Conservation (phyloP, 1,140 invertebrate species). For the Procambarus virginalis region DNA sequence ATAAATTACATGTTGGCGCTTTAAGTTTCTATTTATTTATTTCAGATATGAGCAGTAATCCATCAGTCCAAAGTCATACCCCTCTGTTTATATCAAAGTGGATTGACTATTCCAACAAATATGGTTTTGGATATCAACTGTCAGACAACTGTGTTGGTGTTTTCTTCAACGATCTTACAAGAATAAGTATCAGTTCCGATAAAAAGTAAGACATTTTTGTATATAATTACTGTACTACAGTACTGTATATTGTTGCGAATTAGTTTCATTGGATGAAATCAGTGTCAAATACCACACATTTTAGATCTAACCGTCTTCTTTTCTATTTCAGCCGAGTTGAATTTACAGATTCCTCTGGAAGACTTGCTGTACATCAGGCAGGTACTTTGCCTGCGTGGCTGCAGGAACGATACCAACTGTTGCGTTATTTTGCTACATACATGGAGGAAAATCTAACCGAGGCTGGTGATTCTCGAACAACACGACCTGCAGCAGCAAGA, state of each 20-base stretch:
- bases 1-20: too few relatives aligned
- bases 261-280: too few relatives aligned
- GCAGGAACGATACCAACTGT: slow-evolving; percentile 77
- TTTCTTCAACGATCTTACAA: slow-evolving; percentile 95
- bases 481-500: slow-evolving; percentile 40
- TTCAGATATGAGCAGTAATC: slow-evolving; percentile 68
- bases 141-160: slow-evolving; percentile 96
- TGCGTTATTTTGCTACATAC: slow-evolving; percentile 80
- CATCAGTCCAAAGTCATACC: slow-evolving; percentile 71
- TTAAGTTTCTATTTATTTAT: neutral
- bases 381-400: slow-evolving; percentile 76
- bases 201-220: slow-evolving; percentile 80
- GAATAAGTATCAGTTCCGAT: slow-evolving; percentile 90
- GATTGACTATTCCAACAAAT: slow-evolving; percentile 99
- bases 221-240: neutral
- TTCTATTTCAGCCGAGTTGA: slow-evolving; percentile 76
- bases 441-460: slow-evolving; percentile 81
- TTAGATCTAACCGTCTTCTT: neutral
- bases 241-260: too few relatives aligned
- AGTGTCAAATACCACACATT: too few relatives aligned
- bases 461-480: slow-evolving; percentile 72
- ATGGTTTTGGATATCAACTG: slow-evolving; percentile 97
- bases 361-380: slow-evolving; percentile 75
- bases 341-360: slow-evolving; percentile 77
- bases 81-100: slow-evolving; percentile 87